These are phyloP conservation scores for Speoplatyrhinus poulsoni DNA, from an alignment of 2,113 vertebrate genomes.

Conservation along the genomic window DNA sequence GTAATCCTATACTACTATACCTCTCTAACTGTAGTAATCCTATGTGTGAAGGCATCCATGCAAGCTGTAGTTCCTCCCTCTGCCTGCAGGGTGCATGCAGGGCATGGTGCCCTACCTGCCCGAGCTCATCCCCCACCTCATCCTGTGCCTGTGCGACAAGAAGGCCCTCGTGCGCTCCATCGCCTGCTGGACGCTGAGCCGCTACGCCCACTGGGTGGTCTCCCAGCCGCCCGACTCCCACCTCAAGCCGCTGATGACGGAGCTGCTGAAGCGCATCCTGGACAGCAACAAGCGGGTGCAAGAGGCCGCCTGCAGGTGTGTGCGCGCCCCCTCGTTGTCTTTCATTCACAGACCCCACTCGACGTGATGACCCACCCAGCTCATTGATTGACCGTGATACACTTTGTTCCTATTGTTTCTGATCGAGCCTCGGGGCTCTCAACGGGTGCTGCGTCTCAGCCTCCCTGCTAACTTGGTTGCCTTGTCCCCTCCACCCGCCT, in stretches of 20 bases:
- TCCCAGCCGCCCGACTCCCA: slow-evolving; percentile 90
- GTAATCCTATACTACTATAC: too few species aligned
- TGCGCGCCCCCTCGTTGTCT: background rate
- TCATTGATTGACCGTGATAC: slow-evolving; percentile 66
- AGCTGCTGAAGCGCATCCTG: slow-evolving; percentile 91
- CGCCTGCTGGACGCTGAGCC: slow-evolving; percentile 94
- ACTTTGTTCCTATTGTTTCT: slow-evolving; percentile 64
- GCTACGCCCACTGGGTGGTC: slow-evolving; percentile 96
- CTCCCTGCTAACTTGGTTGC: background rate
- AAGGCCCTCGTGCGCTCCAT: slow-evolving; percentile 93
- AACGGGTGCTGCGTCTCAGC: too few species aligned
- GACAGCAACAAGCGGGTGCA: slow-evolving; percentile 95
- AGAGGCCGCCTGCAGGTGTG: slow-evolving; percentile 93
- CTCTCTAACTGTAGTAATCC: background rate
- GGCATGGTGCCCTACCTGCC: slow-evolving; percentile 96
- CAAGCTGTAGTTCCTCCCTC: background rate
- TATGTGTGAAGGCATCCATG: background rate
- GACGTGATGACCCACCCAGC: slow-evolving; percentile 63
- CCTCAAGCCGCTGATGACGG: slow-evolving; percentile 94
- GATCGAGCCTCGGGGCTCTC: slow-evolving; percentile 34
- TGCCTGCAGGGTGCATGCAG: slow-evolving; percentile 89
- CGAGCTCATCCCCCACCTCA: slow-evolving; percentile 92
- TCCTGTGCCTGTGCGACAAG: slow-evolving; percentile 90
- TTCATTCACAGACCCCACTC: background rate
- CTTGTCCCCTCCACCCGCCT: background rate